Percentiles rank a stretch among this genome's conserved stretches.
These are phyloP conservation scores for Aselliscus stoliczkanus DNA, from an alignment of 2,797 vertebrate species.

Conservation along the genomic window DNA sequence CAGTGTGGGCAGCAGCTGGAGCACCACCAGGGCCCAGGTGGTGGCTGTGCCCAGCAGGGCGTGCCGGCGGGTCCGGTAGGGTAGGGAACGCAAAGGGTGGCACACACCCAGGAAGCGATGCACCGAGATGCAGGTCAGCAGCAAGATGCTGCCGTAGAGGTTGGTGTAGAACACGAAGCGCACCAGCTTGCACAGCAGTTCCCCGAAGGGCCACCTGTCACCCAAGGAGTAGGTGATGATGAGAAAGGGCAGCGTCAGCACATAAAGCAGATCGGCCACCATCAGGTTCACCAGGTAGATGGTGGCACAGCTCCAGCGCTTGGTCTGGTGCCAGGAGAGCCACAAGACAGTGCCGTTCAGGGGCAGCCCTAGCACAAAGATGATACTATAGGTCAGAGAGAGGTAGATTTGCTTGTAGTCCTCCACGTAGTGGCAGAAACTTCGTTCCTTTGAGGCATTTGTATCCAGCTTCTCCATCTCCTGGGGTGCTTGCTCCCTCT, in stretches of 20 bases:
- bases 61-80: constrained; percentile 58
- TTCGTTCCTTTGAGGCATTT: background rate
- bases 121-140: constrained; percentile 78
- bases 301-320: constrained; percentile 71
- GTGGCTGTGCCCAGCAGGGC: background rate
- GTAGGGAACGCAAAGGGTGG: constrained; percentile 73
- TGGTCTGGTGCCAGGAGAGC: constrained; percentile 58
- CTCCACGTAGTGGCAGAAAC: constrained; percentile 59
- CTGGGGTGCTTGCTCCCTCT: background rate
- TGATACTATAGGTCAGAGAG: constrained; percentile 73
- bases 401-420: constrained; percentile 75
- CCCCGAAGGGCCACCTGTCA: constrained; percentile 75
- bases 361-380: constrained; percentile 76
- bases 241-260: constrained; percentile 78
- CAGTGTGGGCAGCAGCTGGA: constrained; percentile 74
- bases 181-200: constrained; percentile 73
- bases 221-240: constrained; percentile 72
- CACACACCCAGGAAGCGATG: constrained; percentile 80
- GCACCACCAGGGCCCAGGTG: constrained; percentile 72
- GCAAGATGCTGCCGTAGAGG: constrained; percentile 79
- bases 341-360: constrained; percentile 76
- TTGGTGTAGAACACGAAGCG: constrained; percentile 77
- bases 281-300: constrained; percentile 80
- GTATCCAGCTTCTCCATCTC: background rate
- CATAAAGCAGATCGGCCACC: constrained; percentile 78